Evolutionary conservation across 2,888 invertebrate species (phyloP).

Genomic region (Amphipyra tragopoginis): DNA sequence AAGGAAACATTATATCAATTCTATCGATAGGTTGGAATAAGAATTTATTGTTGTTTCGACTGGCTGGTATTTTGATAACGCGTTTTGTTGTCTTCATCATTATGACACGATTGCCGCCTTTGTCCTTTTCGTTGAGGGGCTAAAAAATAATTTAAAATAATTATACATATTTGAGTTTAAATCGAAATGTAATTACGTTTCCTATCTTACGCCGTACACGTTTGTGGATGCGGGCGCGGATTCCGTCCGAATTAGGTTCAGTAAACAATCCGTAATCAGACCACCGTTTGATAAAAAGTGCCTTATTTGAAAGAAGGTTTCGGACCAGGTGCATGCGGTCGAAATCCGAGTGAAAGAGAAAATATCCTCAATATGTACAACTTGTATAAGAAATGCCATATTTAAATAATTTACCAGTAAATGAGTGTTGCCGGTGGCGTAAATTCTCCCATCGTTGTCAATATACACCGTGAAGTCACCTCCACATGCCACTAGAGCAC

Average conservation of each 20-base stretch:
- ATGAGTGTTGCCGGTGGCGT: conserved; percentile 93
- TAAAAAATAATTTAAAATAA: conserved; percentile 84
- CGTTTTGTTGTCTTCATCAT: conserved; percentile 93
- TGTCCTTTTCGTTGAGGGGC: conserved; percentile 89
- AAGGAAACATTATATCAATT: conserved; percentile 83
- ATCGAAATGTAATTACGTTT: too few relatives aligned
- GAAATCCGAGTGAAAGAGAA: too few relatives aligned
- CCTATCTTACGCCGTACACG: too few relatives aligned
- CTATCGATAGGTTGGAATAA: conserved; percentile 80
- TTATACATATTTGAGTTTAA: not conserved
- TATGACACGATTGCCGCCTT: conserved; percentile 90
- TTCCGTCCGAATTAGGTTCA: too few relatives aligned
- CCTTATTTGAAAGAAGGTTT: too few relatives aligned
- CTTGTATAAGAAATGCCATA: not conserved
- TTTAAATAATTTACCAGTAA: conserved; percentile 66
- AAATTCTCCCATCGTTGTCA: conserved; percentile 91
- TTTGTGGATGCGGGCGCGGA: too few relatives aligned
- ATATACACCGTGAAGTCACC: conserved; percentile 94
- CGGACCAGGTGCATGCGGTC: too few relatives aligned
- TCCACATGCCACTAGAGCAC: conserved; percentile 91
- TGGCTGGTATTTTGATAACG: conserved; percentile 92
- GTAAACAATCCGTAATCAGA: too few relatives aligned
- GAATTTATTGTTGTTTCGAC: conserved; percentile 77
- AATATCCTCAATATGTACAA: too few relatives aligned
- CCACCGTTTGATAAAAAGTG: too few relatives aligned